Base-by-base conservation (phyloP, 2,797 vertebrate species). In the Aldrovandia affinis region DNA sequence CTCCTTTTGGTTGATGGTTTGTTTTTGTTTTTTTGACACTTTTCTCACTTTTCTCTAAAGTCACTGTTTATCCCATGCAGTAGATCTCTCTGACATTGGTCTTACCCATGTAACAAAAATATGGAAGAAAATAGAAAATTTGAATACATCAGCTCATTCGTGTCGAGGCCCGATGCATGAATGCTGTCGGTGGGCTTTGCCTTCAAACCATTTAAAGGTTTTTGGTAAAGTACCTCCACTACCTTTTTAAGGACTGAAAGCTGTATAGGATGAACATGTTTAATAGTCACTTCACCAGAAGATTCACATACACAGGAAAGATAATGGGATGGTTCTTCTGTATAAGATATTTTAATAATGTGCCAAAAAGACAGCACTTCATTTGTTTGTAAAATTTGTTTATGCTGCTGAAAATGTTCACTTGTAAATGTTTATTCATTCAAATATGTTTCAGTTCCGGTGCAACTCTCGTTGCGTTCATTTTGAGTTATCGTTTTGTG, bases 311-410 rank as follows among this genome's bases (percentile, higher is more conserved):
- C 70, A 42, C n/a, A 57, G 55, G n/a, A 28, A 73, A 81, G 55
- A 77, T 83, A 22, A 59, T 65, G 22, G 8, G 42, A 42, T 63
- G 15, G 20, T 79, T 84, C 52, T 78, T 80, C 57, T 33, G 47
- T 36, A 42, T 78, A 79, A 54, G 47, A 61, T 33, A 78, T 85
- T 68, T 82, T 68, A 47, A 81, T 59, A 42, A 61, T 81, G 82
- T 83, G 82, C 82, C 82, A 83, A 83, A 83, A 81, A 79, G 84
- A 79, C 50, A 78, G 75, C 85, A 44, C 75, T 83, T 86, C 50
- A 73, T 73, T 81, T 44, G 63, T 57, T 78, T 83, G 42, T 79
- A 42, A 14, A 63, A 42, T 80, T 57, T 36, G 30, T 47, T 81
- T 52, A 73, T 63, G 81, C 82, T 86, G 85, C 85, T 86, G 54